Base-by-base conservation (phyloP, 2,113 vertebrate genomes). In the Myiopsitta monachus region DNA sequence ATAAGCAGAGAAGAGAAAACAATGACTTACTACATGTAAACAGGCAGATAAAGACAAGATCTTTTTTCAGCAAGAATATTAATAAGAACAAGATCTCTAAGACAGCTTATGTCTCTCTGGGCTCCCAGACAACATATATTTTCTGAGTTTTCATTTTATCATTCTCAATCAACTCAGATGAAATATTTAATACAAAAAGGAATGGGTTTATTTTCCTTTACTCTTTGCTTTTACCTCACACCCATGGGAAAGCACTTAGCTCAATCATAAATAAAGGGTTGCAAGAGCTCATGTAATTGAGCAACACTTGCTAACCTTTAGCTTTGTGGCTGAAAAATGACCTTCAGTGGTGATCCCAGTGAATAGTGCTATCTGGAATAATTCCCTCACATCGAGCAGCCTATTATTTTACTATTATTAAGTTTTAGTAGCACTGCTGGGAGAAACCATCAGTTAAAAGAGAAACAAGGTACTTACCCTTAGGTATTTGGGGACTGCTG, bases 401-500 rank as follows among this genome's bases (percentile, higher is more conserved):
- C 93, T 94, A 94, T 92, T 95, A 95, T 90, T 95, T 93, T 86
- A 59, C 87, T 95, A 67, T 91, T 97, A 95, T 97, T 97, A 94
- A 74, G 88, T 93, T 93, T 86, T 90, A 92, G 83, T 82, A 93
- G 74, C 89, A 94, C 93, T 83, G 87, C 93, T 88, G 92, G 82
- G 92, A 90, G 72, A 93, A 96, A 51, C 61, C 62, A 92, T 95
- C 86, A 78, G 92, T 83, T 94, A 88, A 90, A 94, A 88, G 54
- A 95, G 91, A 92, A 92, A 94, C 85, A 90, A 94, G 80, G 79
- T 90, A 93, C 51, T 94, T 87, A 94, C 51, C 72, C 75, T 74
- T 57, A 78, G 68, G 43, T 96, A 86, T 81, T 44, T 81, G 80
- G 13, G 15, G 51, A 64, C 39, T 38, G 61, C 55, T 94, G 73